Evolutionary conservation across 2,797 vertebrate species (phyloP).

Genomic region (Tokudaia tokunoshimensis): DNA sequence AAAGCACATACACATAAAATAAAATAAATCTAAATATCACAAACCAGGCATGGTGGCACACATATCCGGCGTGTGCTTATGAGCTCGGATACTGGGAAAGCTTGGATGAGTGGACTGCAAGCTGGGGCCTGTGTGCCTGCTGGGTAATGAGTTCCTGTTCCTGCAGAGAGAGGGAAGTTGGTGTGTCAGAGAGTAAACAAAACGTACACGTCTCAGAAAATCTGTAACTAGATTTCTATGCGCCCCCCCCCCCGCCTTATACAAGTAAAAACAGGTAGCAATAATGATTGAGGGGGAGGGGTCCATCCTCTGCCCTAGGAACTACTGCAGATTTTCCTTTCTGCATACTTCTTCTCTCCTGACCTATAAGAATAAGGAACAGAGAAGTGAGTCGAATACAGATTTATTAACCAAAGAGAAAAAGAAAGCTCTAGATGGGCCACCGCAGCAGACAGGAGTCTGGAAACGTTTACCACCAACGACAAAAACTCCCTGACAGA

Average conservation of each 20-base stretch:
- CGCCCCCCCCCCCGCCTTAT: too few species aligned
- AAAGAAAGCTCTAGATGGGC: neutral
- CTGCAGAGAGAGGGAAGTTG: neutral
- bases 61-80: neutral
- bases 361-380: neutral
- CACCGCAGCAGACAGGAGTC: too few species aligned
- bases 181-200: neutral
- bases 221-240: neutral
- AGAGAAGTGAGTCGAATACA: neutral
- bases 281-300: too few species aligned
- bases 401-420: neutral
- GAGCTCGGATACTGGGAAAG: too few species aligned
- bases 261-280: neutral
- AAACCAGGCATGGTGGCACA: neutral
- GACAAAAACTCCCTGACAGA: neutral
- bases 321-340: neutral
- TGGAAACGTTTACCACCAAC: neutral
- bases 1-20: neutral
- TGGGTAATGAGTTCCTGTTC: too few species aligned
- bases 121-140: neutral
- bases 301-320: neutral
- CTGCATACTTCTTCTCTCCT: neutral
- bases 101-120: neutral
- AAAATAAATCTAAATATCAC: neutral
- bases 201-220: neutral